Evolutionary conservation across 2,113 vertebrate genomes (phyloP), one percentile per base, ranked within the genome.

Genomic region (Machaerirhynchus nigripectus): DNA sequence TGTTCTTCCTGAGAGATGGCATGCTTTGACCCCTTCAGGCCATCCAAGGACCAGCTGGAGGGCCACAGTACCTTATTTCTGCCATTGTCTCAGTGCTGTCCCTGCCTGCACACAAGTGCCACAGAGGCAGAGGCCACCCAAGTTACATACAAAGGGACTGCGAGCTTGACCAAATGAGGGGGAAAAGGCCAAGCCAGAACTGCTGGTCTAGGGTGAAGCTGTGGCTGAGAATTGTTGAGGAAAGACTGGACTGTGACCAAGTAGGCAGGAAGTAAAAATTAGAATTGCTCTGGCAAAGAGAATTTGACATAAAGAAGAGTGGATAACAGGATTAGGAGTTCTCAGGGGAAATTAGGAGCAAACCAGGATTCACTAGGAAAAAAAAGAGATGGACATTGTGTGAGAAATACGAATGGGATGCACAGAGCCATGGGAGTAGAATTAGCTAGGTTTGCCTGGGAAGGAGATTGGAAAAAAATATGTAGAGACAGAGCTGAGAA

Each of bases 261-360:
- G 27, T n/a, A 92, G 83, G 63, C 90, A 97, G 96, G 96, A 97
- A 96, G 76, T 47, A 92, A 95, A 95, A 95, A 88, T 89, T 89
- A 84, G 68, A 92, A 84, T 83, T 4, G 8, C 68, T 86, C 14
- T 9, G 81, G 67, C 82, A 96, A 85, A 61, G 57, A 90, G 83
- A 86, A 75, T 90, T 60, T 86, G 68, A 88, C 80, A 92, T 67
- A 84, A 68, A 89, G 75, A 90, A 84, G 42, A 90, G 35, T 75
- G 89, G 88, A 70, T 97, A 97, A 95, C 83, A 93, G 88, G 90
- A 96, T 95, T 95, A 95, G 89, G 42, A 94, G 33, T 22, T 89
- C 96, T 84, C 92, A 1, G 23, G 92, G 95, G 95, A 95, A 93
- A 90, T 92, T 63, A 90, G 49, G 76, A 92, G 60, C 68, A 92